Base-by-base conservation (phyloP, 2,888 invertebrate genomes). In the Agrochola litura region DNA sequence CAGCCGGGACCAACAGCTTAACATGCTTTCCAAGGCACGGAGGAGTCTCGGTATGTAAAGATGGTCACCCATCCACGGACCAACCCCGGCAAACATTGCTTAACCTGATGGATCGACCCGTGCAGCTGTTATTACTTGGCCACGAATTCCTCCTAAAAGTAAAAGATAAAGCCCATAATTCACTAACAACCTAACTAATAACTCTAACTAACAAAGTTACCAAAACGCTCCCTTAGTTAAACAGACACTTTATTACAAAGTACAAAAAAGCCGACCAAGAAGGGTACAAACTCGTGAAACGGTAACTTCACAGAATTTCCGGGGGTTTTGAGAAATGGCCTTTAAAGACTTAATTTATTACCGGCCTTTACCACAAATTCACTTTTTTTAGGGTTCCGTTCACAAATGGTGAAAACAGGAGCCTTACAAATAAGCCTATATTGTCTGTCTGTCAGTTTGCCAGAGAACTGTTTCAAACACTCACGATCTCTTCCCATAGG, bases 281-380 rank as follows among this genome's bases (percentile, higher is more conserved):
- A 80, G 54, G 76, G 76, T 73, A 65, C 49, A 82, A 52, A 71
- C 58, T 77, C 70, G 54, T 86, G 65, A 81, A 83, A 78, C 46
- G 60, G 58, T 77, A 79, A 87, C 71, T 87, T 83, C 78, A 61
- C 79, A 66, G 69, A 72, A 79, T 78, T 72, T 77, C 87, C 75
- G 69, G 73, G 19, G 74, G 65, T 77, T 85, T 85, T 87, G 81
- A 87, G 58, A 83, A 87, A 89, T 83, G 73, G 73, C 66, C 65
- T 77, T 64, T 76, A 80, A 81, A 81, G 83, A 81, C 79, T 78
- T 87, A 85, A 87, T 87, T 87, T 87, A 89, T 85, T 73, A 80
- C 81, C 70, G 68, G 49, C 56, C 43, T 78, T 65, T 68, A 61
- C 58, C 69, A 79, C 78, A 79, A 85, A 77, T 85, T 63, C 43